phyloP scores from a whole-genome alignment of 2,888 invertebrate species.

The Limnephilus rhombicus region DNA sequence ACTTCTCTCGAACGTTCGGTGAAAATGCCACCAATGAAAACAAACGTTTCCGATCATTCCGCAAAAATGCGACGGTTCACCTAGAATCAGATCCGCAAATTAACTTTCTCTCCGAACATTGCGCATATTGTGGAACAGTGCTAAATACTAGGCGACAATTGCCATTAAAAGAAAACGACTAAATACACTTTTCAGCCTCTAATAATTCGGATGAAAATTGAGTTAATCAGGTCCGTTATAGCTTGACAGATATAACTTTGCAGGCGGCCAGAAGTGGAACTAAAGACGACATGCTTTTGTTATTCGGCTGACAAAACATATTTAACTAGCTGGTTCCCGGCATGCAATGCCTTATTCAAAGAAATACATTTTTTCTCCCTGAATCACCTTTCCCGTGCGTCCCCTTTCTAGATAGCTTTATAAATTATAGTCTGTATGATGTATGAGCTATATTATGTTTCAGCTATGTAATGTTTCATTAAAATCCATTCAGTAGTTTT shows the following conservation, averaged over 20 bases:
- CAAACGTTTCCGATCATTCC: background rate
- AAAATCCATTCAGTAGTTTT: too few relatives aligned
- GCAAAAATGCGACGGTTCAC: conserved; percentile 2
- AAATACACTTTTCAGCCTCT: conserved; percentile 10
- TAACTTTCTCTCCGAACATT: conserved; percentile 24
- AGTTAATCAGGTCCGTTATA: background rate
- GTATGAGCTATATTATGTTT: too few relatives aligned
- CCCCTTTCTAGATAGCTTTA: too few relatives aligned
- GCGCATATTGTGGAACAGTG: conserved; percentile 32
- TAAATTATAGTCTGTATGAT: too few relatives aligned
- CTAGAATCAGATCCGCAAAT: background rate
- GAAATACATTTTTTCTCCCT: too few relatives aligned
- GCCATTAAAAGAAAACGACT: background rate
- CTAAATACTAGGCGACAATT: background rate
- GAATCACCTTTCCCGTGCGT: too few relatives aligned
- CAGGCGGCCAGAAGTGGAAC: background rate
- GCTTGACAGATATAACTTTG: background rate
- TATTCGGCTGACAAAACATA: background rate
- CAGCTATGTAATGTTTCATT: too few relatives aligned
- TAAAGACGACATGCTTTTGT: background rate
- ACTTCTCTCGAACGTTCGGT: background rate
- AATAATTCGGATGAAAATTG: background rate
- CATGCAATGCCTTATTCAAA: too few relatives aligned
- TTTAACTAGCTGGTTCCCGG: too few relatives aligned
- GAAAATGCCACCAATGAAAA: background rate